These are phyloP conservation scores for Beroe ovata DNA, from an alignment of 37 sponge, comb jelly and placozoan genomes.

Conservation along the genomic window DNA sequence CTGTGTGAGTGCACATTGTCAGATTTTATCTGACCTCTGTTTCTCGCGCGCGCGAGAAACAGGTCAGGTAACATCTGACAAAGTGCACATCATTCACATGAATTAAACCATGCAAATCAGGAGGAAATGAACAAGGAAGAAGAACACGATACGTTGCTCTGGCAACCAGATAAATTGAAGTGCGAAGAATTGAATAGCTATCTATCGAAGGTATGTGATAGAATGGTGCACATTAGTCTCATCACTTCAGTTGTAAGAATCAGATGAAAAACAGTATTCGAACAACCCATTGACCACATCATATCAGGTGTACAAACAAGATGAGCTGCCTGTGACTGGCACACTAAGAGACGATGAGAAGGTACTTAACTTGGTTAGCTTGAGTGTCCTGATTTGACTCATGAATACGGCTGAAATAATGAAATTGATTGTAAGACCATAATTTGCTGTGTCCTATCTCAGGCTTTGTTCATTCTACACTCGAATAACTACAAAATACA, in stretches of 20 bases:
- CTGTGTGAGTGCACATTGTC: no score
- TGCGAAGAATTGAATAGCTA: conserved; percentile 11
- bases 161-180: conserved; percentile 45
- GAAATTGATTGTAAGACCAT: no score
- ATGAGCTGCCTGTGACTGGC: conserved; percentile 18
- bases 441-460: no score
- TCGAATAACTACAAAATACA: conserved; percentile 31
- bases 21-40: no score
- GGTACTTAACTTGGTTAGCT: conserved; percentile 3
- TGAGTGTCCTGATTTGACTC: background rate
- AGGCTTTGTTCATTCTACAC: conserved; percentile 53
- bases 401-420: background rate
- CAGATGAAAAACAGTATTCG: no score
- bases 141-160: conserved; percentile 22
- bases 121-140: conserved; percentile 3
- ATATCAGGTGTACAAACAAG: background rate
- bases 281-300: no score
- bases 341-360: conserved; percentile 46
- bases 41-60: no score
- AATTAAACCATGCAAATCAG: background rate
- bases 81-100: no score
- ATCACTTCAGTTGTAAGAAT: no score
- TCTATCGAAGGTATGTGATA: conserved; percentile 29
- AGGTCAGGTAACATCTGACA: no score
- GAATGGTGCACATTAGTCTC: no score